phyloP scores from a whole-genome alignment of 2,888 invertebrate species.

The Adineta ricciae region DNA sequence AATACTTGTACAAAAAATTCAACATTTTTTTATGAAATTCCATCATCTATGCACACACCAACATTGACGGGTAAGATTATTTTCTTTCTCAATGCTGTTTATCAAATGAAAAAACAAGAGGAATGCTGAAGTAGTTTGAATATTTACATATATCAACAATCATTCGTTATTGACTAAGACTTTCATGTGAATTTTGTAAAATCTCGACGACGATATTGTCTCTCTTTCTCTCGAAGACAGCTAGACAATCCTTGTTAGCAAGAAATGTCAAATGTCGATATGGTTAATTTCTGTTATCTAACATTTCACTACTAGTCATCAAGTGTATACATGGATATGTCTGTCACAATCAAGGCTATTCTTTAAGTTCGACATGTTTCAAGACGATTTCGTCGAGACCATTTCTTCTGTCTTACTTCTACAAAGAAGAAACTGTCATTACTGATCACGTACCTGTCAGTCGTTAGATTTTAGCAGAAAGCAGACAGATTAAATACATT shows the following conservation, averaged over 20 bases:
- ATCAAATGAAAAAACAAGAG: background rate
- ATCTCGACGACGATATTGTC: too few relatives aligned
- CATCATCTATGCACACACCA: background rate
- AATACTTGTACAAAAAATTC: conserved; percentile 21
- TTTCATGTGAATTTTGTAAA: too few relatives aligned
- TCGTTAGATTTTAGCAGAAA: background rate
- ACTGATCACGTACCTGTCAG: background rate
- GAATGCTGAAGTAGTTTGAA: background rate
- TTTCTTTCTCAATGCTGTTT: background rate
- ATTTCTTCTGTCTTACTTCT: background rate
- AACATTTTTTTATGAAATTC: conserved; percentile 13
- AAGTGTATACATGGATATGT: background rate
- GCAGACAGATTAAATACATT: background rate
- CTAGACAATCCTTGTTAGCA: background rate
- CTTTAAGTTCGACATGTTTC: background rate
- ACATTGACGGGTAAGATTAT: background rate
- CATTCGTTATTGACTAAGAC: too few relatives aligned
- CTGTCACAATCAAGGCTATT: background rate
- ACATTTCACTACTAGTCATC: background rate
- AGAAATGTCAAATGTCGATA: background rate
- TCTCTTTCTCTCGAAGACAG: background rate
- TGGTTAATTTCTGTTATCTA: conserved; percentile 4
- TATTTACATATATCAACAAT: background rate
- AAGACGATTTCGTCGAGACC: background rate
- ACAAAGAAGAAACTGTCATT: background rate